These are phyloP conservation scores for Bombus haemorrhoidalis DNA, from an alignment of 1,140 invertebrate genomes.

Conservation along the genomic window DNA sequence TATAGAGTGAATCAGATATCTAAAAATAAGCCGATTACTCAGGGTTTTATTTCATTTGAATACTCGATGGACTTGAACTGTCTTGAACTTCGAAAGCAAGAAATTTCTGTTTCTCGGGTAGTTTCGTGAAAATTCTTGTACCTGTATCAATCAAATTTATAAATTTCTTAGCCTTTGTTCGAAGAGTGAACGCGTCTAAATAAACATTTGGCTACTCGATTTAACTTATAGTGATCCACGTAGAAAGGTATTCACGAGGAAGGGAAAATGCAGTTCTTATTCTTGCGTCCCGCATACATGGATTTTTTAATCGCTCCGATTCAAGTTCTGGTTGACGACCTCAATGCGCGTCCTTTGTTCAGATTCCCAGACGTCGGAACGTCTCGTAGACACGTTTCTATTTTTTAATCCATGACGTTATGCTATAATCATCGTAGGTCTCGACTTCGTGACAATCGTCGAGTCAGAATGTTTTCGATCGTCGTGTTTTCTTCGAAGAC, in stretches of 20 bases:
- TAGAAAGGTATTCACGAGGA: not conserved
- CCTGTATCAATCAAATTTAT: not conserved
- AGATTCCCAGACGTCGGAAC: constrained; percentile 43
- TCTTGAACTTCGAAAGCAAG: not conserved
- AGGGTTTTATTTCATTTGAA: not conserved
- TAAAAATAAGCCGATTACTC: not conserved
- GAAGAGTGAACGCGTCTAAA: not conserved
- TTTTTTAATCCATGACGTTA: constrained; percentile 41
- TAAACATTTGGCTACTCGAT: not conserved
- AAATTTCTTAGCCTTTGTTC: not conserved
- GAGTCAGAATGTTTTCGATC: not conserved
- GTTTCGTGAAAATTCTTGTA: not conserved
- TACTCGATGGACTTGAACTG: not conserved
- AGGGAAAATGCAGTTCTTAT: not conserved
- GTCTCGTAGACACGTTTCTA: constrained; percentile 17
- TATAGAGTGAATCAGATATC: not conserved
- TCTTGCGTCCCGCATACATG: not conserved
- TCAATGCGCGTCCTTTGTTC: constrained; percentile 41
- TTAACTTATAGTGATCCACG: not conserved
- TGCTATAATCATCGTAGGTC: not conserved
- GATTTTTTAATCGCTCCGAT: constrained; percentile 45
- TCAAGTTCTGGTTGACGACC: constrained; percentile 47
- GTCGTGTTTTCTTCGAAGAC: not conserved
- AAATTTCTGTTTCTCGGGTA: not conserved
- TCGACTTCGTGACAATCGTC: not conserved